Evolutionary conservation across 2,888 invertebrate species (phyloP).

Genomic region (Tipula confusa): DNA sequence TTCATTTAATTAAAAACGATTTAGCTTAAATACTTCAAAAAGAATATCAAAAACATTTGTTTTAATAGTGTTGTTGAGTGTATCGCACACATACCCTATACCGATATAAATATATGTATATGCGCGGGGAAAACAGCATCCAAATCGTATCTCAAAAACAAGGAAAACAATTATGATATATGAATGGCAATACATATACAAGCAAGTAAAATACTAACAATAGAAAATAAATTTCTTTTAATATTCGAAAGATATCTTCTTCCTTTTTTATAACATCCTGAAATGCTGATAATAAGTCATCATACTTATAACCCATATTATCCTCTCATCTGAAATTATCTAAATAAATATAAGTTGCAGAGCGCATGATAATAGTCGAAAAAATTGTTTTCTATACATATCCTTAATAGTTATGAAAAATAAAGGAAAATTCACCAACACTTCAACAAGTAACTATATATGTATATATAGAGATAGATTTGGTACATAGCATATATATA

Average conservation of each 20-base stretch:
- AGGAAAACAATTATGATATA: background rate
- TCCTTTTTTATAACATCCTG: background rate
- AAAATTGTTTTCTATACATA: background rate
- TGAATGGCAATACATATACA: background rate
- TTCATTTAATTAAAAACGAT: slow-evolving; percentile 3
- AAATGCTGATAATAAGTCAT: slow-evolving; percentile 25
- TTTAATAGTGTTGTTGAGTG: background rate
- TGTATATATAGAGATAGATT: too few relatives aligned
- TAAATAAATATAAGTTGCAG: slow-evolving; percentile 28
- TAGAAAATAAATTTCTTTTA: slow-evolving; percentile 8
- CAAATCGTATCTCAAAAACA: background rate
- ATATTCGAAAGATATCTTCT: background rate
- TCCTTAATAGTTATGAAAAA: background rate
- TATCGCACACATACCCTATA: background rate
- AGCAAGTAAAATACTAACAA: background rate
- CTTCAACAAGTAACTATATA: background rate
- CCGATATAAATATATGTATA: background rate
- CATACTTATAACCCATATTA: slow-evolving; percentile 12
- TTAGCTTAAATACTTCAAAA: background rate
- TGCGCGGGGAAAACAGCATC: background rate
- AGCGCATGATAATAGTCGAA: slow-evolving; percentile 29
- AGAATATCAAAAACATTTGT: background rate
- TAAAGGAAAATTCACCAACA: background rate
- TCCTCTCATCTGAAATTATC: slow-evolving; percentile 28
- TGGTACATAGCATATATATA: background rate